Percentiles rank a stretch among this genome's conserved stretches.
Evolutionary conservation across 2,797 vertebrate genomes (phyloP).

Genomic region (Xenops minutus): DNA sequence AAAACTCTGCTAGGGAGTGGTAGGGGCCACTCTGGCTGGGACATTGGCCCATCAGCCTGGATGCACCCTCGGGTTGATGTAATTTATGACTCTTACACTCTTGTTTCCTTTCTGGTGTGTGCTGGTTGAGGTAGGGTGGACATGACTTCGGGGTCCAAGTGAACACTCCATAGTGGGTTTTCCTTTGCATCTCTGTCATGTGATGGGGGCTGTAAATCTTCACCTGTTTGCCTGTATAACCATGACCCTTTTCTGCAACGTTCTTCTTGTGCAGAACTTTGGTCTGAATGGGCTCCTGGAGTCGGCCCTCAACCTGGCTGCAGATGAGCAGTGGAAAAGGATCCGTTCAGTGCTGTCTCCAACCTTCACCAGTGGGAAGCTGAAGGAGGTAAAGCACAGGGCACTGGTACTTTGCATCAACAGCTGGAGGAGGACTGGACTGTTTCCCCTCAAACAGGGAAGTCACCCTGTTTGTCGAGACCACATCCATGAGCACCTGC

Average conservation of each 20-base stretch:
- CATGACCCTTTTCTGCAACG: background rate
- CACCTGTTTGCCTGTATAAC: background rate
- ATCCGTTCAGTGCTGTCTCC: constrained; percentile 80
- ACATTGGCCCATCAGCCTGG: background rate
- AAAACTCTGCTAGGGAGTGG: background rate
- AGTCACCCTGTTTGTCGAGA: rapidly evolving
- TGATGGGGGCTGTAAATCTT: background rate
- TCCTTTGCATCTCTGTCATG: background rate
- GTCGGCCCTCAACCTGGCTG: constrained; percentile 56
- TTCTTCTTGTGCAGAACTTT: constrained; percentile 69
- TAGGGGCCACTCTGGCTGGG: background rate
- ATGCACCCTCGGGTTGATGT: background rate
- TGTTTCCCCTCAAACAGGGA: background rate
- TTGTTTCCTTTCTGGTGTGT: background rate
- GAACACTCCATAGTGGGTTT: rapidly evolving
- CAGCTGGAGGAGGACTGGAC: background rate
- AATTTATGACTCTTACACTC: background rate
- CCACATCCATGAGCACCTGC: background rate
- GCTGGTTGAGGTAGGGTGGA: background rate
- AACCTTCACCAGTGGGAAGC: constrained; percentile 80
- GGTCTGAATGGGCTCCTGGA: constrained; percentile 72
- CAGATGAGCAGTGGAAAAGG: constrained; percentile 81
- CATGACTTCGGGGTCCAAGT: rapidly evolving
- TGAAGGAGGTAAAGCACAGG: constrained; percentile 82
- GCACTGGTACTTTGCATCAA: background rate